Evolutionary conservation across 2,797 vertebrate species (phyloP), one percentile per base, ranked within the genome.

Genomic region (Myiotriccus ornatus): DNA sequence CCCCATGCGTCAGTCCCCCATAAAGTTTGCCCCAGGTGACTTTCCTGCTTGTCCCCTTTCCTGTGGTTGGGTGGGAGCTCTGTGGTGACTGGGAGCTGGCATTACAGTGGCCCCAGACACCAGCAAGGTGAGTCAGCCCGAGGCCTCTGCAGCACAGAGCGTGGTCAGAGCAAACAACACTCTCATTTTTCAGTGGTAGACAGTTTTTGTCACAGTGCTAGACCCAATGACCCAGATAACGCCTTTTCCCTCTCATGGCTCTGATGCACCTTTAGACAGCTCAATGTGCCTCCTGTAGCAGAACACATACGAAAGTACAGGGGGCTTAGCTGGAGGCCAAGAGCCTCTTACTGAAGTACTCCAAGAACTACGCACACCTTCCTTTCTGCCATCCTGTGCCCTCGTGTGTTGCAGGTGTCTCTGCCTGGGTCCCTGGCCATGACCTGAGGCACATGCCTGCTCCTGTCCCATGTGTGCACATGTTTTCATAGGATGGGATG

Each of bases 1-100:
- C n/a, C 16, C 50, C 22, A 30, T 52, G 11, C 50, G 4, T 7
- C 11, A 83, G 52, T 41, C 32, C 28, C 35, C 43, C 19, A 28
- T 8, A 20, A 39, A 12, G 43, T 35, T 50, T 30, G 23, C 11
- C 6, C 1, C 0, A 0, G 34, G 8, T 52, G 15, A 1, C 64
- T 60, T 52, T 27, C 28, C 62, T 60, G 34, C 9, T 27, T 9
- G 9, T 30, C 25, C 39, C n/a, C 10, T 35, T 18, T 57, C 56
- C n/a, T 14, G 19, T 19, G 14, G 23, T 78, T 49, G 34, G 49
- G 18, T 81, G 37, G 43, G 62, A 75, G 23, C 46, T 49, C 14
- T 10, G 19, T 23, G 25, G 32, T 47, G 55, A 11, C 4, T 10
- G 46, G 35, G 63, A 82, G 12, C 13, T 60, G n/a, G 30, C 1